Evolutionary conservation across 2,888 invertebrate genomes (phyloP), one percentile per base, ranked within the genome.

Genomic region (Vandiemenella viatica): DNA sequence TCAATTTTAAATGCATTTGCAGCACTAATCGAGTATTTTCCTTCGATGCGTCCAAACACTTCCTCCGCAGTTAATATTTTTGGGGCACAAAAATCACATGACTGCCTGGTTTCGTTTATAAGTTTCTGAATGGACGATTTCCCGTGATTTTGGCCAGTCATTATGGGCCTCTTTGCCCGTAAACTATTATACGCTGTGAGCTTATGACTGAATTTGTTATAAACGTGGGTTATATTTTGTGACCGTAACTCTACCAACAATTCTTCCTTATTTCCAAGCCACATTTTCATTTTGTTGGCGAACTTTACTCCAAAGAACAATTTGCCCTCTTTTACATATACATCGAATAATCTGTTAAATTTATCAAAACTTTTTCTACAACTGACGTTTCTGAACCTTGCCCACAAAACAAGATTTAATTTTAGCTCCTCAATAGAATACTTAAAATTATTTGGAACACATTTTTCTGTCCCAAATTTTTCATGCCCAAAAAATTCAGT

Each of bases 1-100:
- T 67, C 66, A 22, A 67, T 55, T 54, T 68, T 68, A 52, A 69
- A 69, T 0, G 66, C 61, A 56, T 69, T 69, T 10, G 68, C 62
- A 10, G 65, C 65, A 41, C 65, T 63, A 45, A 62, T 64, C 10
- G 66, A 61, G 45, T 58, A 56, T 16, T 58, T 55, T 3, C 62
- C 60, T 49, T 64, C 64, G 16, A 68, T 55, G 26, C 59, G 58
- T 49, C 23, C 51, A 52, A 38, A 50, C 2, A 32, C 4, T 13
- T 32, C 32, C 32, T 32, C 32, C 2, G 32, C 32, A 32, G 32
- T 32, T n/a, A 32, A 13, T 10, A 32, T 10, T 32, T n/a, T 10
- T 4, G 32, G 32, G 13, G 13, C n/a, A 4, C 32, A 32, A 32
- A 32, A 32, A 32, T 32, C 32, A 4, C 32, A 32, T 3, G 32